Evolutionary conservation across 2,888 invertebrate genomes (phyloP), one percentile per base, ranked within the genome.

Genomic region (Plebejus argus): DNA sequence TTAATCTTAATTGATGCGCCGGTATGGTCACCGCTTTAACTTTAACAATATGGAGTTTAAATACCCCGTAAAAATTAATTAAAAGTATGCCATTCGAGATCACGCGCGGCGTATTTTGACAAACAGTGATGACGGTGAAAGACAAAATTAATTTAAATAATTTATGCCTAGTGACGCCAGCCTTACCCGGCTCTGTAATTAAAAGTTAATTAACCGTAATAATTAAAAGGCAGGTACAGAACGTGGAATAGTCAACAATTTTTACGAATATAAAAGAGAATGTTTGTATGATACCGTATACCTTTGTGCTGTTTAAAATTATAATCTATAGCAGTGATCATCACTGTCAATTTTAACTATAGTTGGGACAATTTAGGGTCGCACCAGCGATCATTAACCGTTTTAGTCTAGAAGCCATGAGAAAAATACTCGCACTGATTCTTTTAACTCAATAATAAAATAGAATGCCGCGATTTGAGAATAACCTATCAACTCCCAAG

Each of bases 61-160:
- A 33, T 7, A 28, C 66, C 1, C 66, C 28, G 74, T 74, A 15
- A 28, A 53, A 74, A 74, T 74, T 74, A 74, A 74, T 74, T 74
- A 53, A 53, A 74, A 74, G 53, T 23, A 74, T 28, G 74, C 15
- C 74, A 74, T 74, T 49, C 28, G 23, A 20, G 74, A 53, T 74
- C 49, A 74, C 23, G 74, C 49, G 45, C 53, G 12, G 20, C 6
- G 72, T 45, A 23, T 72, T 45, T 45, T 72, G 74, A 53, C 74
- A 53, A 28, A 20, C 53, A 2, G 74, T 53, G 8, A 74, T 74
- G 53, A 74, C 49, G 15, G 28, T 7, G 49, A 53, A 74, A 74
- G 18, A 49, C 28, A 20, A 49, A 74, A 53, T 74, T 74, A 74
- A 23, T 53, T 53, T 72, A 15, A 74, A 74, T 74, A 33, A 33